A percentile compares a stretch with the other conserved stretches of the same genome.
Conservation (phyloP, 2,113 vertebrate species). For the Mugil cephalus region DNA sequence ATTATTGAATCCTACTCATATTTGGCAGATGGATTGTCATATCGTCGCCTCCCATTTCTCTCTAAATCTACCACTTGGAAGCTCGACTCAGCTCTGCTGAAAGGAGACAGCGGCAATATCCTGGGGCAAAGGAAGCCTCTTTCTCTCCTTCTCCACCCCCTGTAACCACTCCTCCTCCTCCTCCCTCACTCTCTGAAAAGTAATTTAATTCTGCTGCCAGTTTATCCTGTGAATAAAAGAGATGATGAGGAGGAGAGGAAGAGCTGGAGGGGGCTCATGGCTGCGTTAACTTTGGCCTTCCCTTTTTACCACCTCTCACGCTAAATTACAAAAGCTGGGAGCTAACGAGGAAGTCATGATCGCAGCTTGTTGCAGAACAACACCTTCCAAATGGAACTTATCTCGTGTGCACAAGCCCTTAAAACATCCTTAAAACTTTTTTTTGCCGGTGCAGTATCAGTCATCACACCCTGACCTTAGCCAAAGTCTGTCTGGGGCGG, state of each 20-base stretch:
- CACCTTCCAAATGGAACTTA: slow-evolving; percentile 9
- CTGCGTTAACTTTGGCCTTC: slow-evolving; percentile 43
- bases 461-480: slow-evolving; percentile 58
- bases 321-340: slow-evolving; percentile 23
- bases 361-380: slow-evolving; percentile 1
- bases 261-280: slow-evolving; percentile 43
- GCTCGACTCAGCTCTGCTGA: slow-evolving; percentile 6
- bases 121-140: slow-evolving; percentile 31
- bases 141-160: slow-evolving; percentile 8
- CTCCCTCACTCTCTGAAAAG: slow-evolving; percentile 27
- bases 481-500: slow-evolving; percentile 16
- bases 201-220: slow-evolving; percentile 50
- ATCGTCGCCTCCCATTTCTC: slow-evolving; percentile 48
- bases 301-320: slow-evolving; percentile 25
- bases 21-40: slow-evolving; percentile 46
- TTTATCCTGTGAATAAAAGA: slow-evolving; percentile 58
- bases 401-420: not conserved
- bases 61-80: slow-evolving; percentile 40
- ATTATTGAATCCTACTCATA: slow-evolving; percentile 46
- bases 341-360: slow-evolving; percentile 17
- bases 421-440: slow-evolving; percentile 7
- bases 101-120: slow-evolving; percentile 28
- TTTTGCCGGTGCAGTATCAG: slow-evolving; percentile 28
- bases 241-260: slow-evolving; percentile 40
- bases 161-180: not conserved